These are phyloP conservation scores for Varecia variegata DNA, from an alignment of 2,797 vertebrate species.

Conservation along the genomic window DNA sequence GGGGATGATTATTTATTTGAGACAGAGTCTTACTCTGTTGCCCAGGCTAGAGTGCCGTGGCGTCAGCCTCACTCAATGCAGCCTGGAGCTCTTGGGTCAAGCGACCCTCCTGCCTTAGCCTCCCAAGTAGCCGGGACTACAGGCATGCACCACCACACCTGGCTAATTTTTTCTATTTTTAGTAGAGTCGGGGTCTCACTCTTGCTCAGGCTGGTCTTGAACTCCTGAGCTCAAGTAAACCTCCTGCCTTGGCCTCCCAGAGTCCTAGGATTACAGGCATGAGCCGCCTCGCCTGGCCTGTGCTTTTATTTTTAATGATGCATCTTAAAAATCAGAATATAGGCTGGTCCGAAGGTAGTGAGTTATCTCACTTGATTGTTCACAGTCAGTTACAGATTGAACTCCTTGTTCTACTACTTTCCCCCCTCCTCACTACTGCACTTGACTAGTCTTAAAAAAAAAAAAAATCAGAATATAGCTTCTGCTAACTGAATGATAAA, in stretches of 20 bases:
- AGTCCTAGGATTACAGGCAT: not conserved
- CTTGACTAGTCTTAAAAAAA: no score
- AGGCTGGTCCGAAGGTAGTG: no score
- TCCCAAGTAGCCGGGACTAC: not conserved
- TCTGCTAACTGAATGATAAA: not conserved
- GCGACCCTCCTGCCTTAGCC: not conserved
- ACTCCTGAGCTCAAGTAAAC: not conserved
- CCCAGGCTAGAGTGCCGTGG: no score
- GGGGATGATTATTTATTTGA: not conserved
- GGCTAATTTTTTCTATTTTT: not conserved
- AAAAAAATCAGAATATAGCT: not conserved
- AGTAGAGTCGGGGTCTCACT: not conserved
- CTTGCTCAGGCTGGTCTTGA: not conserved
- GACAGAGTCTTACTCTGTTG: not conserved
- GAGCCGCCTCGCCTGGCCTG: not conserved
- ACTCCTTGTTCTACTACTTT: no score
- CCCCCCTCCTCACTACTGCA: no score
- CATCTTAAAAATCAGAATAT: not conserved
- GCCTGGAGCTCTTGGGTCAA: not conserved
- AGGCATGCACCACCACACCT: not conserved
- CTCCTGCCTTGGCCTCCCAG: not conserved
- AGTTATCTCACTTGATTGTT: no score
- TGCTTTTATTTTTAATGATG: slow-evolving; percentile 8
- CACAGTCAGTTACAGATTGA: no score
- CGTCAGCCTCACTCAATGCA: not conserved